phyloP scores from a whole-genome alignment of 2,888 invertebrate genomes.

The Tanypteryx hageni region DNA sequence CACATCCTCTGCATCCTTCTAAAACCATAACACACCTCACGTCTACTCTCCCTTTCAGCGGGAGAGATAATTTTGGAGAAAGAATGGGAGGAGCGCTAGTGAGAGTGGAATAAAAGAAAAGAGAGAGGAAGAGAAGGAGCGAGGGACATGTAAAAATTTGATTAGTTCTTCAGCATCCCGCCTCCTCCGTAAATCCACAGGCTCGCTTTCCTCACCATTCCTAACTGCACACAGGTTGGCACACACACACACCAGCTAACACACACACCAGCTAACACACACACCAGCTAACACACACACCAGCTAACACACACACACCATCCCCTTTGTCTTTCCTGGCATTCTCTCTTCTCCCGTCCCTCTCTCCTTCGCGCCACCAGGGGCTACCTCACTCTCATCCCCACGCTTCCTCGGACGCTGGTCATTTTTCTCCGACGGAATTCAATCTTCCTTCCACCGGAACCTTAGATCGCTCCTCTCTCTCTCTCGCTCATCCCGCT shows the following conservation, averaged over 20 bases:
- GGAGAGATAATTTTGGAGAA: neutral
- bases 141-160: slow-evolving; percentile 61
- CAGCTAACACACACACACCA: slow-evolving; percentile 5
- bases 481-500: neutral
- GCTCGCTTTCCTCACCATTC: neutral
- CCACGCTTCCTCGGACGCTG: slow-evolving; percentile 55
- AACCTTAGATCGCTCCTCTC: slow-evolving; percentile 34
- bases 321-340: slow-evolving; percentile 39
- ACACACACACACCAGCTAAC: neutral
- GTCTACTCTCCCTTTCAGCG: neutral
- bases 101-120: neutral
- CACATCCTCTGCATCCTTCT: neutral
- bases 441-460: slow-evolving; percentile 62
- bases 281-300: neutral
- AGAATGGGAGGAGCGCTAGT: neutral
- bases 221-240: slow-evolving; percentile 27
- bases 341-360: neutral
- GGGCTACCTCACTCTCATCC: neutral
- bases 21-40: neutral
- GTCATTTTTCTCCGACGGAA: slow-evolving; percentile 64
- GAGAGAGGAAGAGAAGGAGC: slow-evolving; percentile 2
- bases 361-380: slow-evolving; percentile 25
- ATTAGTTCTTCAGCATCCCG: slow-evolving; percentile 56
- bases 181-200: slow-evolving; percentile 32
- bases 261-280: neutral